Evolutionary conservation across 2,888 invertebrate genomes (phyloP).

Genomic region (Perizoma flavofasciatum): DNA sequence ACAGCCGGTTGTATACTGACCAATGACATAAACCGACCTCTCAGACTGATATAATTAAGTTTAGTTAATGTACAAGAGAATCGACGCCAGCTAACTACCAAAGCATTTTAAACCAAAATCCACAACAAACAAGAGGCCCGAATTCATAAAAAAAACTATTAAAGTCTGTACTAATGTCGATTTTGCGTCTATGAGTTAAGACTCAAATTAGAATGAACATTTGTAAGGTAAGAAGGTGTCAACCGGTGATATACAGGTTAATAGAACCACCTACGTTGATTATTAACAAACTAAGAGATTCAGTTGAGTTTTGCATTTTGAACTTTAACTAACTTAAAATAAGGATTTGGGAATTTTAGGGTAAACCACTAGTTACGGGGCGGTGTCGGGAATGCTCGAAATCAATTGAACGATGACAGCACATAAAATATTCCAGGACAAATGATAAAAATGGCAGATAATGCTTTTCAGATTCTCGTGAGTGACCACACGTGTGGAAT

Average conservation of each 20-base stretch:
- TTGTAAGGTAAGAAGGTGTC: conserved; percentile 59
- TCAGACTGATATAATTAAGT: too few relatives aligned
- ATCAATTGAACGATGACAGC: conserved; percentile 62
- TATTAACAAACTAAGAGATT: conserved; percentile 38
- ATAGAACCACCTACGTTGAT: conserved; percentile 63
- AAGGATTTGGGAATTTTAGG: conserved; percentile 33
- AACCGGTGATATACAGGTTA: conserved; percentile 69
- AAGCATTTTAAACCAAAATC: too few relatives aligned
- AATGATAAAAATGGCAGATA: conserved; percentile 42
- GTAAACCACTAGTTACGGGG: conserved; percentile 24
- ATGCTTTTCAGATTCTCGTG: conserved; percentile 43
- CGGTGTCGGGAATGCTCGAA: conserved; percentile 45
- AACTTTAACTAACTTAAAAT: conserved; percentile 34
- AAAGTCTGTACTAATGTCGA: conserved; percentile 14
- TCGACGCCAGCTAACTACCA: too few relatives aligned
- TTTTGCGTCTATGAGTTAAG: not conserved
- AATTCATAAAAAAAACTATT: too few relatives aligned
- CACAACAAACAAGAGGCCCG: too few relatives aligned
- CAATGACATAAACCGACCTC: too few relatives aligned
- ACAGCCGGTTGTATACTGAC: too few relatives aligned
- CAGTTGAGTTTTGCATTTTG: conserved; percentile 32
- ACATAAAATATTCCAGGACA: conserved; percentile 49
- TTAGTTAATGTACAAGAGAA: too few relatives aligned
- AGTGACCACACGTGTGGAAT: conserved; percentile 46
- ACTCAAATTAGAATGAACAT: conserved; percentile 26